Percentiles rank a stretch among this genome's conserved stretches.
phyloP scores from a whole-genome alignment of 1,140 invertebrate species.

The Antheraea mylitta region DNA sequence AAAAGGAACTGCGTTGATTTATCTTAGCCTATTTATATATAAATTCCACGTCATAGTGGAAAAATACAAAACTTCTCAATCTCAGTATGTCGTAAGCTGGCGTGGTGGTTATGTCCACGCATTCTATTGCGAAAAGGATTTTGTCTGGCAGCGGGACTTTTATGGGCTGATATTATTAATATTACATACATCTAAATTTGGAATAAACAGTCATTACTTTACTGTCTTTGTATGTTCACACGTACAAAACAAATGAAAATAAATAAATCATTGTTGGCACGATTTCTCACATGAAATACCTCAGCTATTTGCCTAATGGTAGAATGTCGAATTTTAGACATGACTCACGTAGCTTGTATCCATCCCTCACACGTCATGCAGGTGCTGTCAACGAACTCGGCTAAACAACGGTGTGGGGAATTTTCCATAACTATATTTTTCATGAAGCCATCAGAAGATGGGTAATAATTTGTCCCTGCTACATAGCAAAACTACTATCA shows the following conservation, averaged over 20 bases:
- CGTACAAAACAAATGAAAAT: neutral
- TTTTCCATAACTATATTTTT: neutral
- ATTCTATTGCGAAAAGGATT: no score
- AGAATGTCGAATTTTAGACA: conserved; percentile 35
- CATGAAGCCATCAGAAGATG: no score
- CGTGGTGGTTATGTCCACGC: no score
- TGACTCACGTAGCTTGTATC: conserved; percentile 40
- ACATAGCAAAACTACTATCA: no score
- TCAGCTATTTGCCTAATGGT: conserved; percentile 37
- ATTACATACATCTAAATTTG: neutral
- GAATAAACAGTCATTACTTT: neutral
- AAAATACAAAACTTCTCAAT: no score
- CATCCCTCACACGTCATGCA: conserved; percentile 41
- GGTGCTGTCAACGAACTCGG: conserved; percentile 42
- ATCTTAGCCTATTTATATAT: no score
- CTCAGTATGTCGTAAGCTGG: no score
- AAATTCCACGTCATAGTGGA: no score
- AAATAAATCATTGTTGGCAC: conserved; percentile 27
- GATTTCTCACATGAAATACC: conserved; percentile 21
- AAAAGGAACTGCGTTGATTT: no score
- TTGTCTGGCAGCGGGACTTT: no score
- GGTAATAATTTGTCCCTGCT: no score
- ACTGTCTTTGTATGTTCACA: neutral
- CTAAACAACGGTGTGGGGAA: neutral
- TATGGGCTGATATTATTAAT: neutral